phyloP scores from a whole-genome alignment of 2,113 vertebrate species.

The Accipiter virgatus region DNA sequence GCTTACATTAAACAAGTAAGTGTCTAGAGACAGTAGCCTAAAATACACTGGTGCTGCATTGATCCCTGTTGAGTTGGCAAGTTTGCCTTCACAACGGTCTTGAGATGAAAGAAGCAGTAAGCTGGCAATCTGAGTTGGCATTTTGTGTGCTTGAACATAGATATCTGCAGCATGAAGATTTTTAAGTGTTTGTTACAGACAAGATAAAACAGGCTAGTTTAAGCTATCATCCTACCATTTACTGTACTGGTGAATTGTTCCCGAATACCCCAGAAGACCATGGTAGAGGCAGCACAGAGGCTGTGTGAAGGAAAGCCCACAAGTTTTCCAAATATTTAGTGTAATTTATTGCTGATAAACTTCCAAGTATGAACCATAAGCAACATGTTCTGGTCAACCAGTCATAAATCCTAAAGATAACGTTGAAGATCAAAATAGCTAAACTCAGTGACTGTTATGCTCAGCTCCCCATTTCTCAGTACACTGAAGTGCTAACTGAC shows the following conservation, averaged over 20 bases:
- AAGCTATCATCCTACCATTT: background rate
- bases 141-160: background rate
- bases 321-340: background rate
- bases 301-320: background rate
- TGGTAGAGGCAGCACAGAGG: background rate
- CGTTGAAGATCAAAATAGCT: background rate
- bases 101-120: slow-evolving; percentile 20
- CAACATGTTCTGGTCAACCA: background rate
- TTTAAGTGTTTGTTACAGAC: background rate
- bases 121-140: background rate
- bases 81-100: background rate
- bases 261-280: background rate
- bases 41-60: background rate
- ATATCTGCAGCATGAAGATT: background rate
- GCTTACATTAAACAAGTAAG: background rate
- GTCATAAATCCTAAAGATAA: slow-evolving; percentile 15
- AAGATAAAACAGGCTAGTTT: background rate
- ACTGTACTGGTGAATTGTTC: background rate
- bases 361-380: background rate
- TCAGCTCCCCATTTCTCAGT: background rate
- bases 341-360: background rate
- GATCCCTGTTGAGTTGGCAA: background rate
- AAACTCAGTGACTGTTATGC: background rate
- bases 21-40: background rate
- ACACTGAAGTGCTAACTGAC: background rate